Evolutionary conservation across 2,888 invertebrate genomes (phyloP).

Genomic region (Lordiphosa andalusiaca): DNA sequence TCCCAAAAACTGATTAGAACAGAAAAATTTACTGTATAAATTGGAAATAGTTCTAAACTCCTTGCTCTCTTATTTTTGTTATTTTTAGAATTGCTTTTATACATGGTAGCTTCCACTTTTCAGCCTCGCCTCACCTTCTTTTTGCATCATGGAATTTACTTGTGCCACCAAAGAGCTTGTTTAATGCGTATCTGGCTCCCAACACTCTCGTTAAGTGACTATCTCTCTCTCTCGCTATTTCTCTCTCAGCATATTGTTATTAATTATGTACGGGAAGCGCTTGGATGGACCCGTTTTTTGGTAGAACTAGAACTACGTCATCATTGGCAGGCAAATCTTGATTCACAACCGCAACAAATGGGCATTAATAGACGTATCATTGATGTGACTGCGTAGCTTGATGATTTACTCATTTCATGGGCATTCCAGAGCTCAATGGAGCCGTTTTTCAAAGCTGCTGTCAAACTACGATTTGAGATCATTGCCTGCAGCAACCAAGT

Average conservation of each 20-base stretch:
- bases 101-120: too few species aligned
- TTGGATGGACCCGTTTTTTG: constrained; percentile 17
- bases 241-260: constrained; percentile 20
- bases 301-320: constrained; percentile 27
- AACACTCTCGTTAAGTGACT: not conserved
- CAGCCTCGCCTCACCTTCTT: constrained; percentile 8
- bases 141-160: not conserved
- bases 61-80: too few species aligned
- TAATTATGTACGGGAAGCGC: constrained; percentile 54
- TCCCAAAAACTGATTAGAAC: too few species aligned
- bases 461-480: not conserved
- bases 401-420: constrained; percentile 26
- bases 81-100: too few species aligned
- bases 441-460: not conserved
- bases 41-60: too few species aligned
- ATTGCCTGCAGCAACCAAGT: not conserved
- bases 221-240: constrained; percentile 2
- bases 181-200: constrained; percentile 12
- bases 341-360: constrained; percentile 3
- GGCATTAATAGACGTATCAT: constrained; percentile 12
- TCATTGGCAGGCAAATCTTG: constrained; percentile 13
- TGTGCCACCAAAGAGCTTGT: not conserved
- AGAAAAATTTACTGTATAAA: too few species aligned
- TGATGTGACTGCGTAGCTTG: constrained; percentile 16
- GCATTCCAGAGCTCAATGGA: too few species aligned